Evolutionary conservation across 1,140 invertebrate species (phyloP), one percentile per base, ranked within the genome.

Genomic region (Drosophila nigrodunni): DNA sequence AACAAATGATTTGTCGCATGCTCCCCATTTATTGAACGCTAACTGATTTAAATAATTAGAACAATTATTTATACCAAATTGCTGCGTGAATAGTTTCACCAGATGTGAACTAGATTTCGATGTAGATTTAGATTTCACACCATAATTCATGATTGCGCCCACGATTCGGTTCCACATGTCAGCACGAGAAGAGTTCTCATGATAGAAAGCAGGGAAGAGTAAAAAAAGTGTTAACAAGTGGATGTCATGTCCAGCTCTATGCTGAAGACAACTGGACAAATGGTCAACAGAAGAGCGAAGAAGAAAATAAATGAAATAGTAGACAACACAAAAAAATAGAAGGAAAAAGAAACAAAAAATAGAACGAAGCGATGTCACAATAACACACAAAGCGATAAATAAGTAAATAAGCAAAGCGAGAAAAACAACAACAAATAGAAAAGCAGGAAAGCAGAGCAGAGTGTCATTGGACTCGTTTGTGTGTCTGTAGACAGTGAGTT

Each of bases 161-260:
- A 54, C 47, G 8, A 37, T 11, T 35, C 37, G 11, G 21, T 81
- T 81, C 55, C 62, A 67, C 41, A 80, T 77, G 76, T 79, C 79
- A 73, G 60, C 71, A 86, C 65, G 64, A 61, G 58, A 35, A 50
- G 13, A 52, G 13, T 15, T 9, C 34, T 50, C 41, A 68, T 41
- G 60, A 74, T 55, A 69, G 71, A 61, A 55, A 58, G 70, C 66
- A 50, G 68, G 59, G 90, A 88, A 78, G 86, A 86, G 86, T 86
- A 70, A 50, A 71, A 64, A 88, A 88, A 78, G 86, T 90, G 86
- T 86, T 88, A 88, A 88, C 81, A 88, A 86, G 74, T 77, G 49
- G 47, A 82, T 78, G 86, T 85, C 83, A 73, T 81, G 85, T 86
- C 60, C 81, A 78, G 60, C 34, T 49, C 69, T 58, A 25, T 35